phyloP scores from a whole-genome alignment of 30 jellyfish, hydroid and myxozoan genomes.

The Hydractinia symbiolongicarpus region DNA sequence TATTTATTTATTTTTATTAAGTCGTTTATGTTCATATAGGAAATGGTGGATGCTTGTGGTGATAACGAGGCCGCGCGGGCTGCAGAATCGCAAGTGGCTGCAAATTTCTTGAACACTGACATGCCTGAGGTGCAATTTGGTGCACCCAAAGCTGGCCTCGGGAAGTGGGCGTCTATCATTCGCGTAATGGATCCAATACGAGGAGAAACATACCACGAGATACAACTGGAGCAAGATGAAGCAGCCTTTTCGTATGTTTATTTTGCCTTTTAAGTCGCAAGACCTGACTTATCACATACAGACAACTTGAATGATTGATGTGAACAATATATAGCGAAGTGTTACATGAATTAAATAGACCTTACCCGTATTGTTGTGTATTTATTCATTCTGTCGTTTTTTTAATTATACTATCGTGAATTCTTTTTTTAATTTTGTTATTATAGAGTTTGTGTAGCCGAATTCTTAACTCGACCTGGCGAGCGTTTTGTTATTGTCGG shows the following conservation, averaged over 20 bases:
- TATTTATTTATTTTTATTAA: neutral
- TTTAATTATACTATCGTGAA: neutral
- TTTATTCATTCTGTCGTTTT: neutral
- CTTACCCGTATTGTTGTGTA: neutral
- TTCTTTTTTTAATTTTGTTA: neutral
- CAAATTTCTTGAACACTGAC: slow-evolving; percentile 77
- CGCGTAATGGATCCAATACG: slow-evolving; percentile 83
- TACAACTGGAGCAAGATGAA: slow-evolving; percentile 87
- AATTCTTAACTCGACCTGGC: slow-evolving; percentile 77
- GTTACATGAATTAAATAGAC: neutral
- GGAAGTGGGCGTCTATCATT: slow-evolving; percentile 91
- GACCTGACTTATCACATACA: too few relatives aligned
- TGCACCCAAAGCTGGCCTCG: slow-evolving; percentile 90
- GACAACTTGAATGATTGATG: too few relatives aligned
- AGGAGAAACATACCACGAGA: slow-evolving; percentile 66
- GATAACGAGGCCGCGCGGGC: slow-evolving; percentile 87
- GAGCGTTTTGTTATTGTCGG: slow-evolving; percentile 91
- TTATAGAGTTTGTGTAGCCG: slow-evolving; percentile 73
- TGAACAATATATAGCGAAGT: too few relatives aligned
- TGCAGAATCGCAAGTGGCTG: slow-evolving; percentile 95
- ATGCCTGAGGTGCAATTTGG: slow-evolving; percentile 81
- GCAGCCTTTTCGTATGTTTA: slow-evolving; percentile 86
- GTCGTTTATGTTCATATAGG: slow-evolving; percentile 34
- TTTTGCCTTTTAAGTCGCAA: too few relatives aligned
- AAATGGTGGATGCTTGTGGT: slow-evolving; percentile 97